Evolutionary conservation across 1,140 invertebrate species (phyloP), one percentile per base, ranked within the genome.

Genomic region (Drosophila parvula): DNA sequence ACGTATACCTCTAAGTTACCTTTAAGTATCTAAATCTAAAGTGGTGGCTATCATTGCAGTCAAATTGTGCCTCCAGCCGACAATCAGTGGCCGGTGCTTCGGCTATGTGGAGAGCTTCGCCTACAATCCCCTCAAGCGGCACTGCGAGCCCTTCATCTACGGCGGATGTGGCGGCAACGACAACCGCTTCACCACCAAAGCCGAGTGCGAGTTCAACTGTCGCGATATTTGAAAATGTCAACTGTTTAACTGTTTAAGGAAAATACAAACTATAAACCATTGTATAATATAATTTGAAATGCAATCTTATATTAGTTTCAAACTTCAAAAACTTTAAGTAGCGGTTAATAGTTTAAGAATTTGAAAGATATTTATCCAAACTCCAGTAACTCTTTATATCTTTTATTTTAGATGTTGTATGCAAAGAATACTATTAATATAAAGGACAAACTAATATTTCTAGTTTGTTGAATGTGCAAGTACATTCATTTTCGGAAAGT

Each of bases 151-250:
- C 61, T 90, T 90, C 74, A 83, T 90, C 74, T 90, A 90, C 61
- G 86, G 86, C 60, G 86, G 86, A 47, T 98, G 96, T 84, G 95
- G 96, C 6, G 96, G 96, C 7, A 97, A 97, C 89, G 93, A 93
- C 43, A 97, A 97, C 90, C 97, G 97, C 80, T 97, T 97, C 89
- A 74, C 91, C 22, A 93, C 93, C 16, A 93, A 95, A 82, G 91
- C 94, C 47, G 95, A 95, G 43, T 97, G 96, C 91, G 95, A 97
- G 83, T 93, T 94, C 30, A 93, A 95, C 67, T 99, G 98, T 91
- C 96, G 76, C 43, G 85, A 82, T 79, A 45, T 90, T 65, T 90
- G 47, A 53, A 53, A 68, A 55, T 67, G 16, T 38, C 32, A 53
- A n/a, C 9, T 3, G 43, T 16, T 18, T 18, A 53, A n/a, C 9